Conservation (phyloP, 2,113 vertebrate genomes). For the Athene cunicularia region DNA sequence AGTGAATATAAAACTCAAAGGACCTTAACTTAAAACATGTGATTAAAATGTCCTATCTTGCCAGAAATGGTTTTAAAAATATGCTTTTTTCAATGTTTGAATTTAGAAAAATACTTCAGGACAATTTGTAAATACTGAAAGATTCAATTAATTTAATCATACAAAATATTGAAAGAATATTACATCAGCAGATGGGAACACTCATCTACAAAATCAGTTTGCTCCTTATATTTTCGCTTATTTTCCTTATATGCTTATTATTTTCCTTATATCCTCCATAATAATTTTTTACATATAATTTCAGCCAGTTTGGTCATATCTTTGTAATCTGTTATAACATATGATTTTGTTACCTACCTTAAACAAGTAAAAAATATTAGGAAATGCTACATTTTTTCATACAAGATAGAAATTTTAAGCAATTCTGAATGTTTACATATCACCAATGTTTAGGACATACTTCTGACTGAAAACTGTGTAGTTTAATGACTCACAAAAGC, state of each 20-base stretch:
- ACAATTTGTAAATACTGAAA: neutral
- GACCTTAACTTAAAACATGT: rapidly evolving
- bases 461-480: neutral
- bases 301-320: neutral
- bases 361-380: neutral
- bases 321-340: neutral
- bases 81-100: rapidly evolving
- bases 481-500: neutral
- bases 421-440: neutral
- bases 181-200: neutral
- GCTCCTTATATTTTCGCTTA: neutral
- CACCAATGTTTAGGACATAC: neutral
- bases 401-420: neutral
- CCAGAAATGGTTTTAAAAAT: neutral
- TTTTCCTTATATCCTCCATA: neutral
- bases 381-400: neutral
- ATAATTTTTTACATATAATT: neutral
- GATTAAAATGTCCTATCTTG: neutral
- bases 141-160: neutral
- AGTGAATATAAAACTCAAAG: neutral
- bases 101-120: neutral
- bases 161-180: neutral
- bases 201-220: neutral
- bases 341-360: neutral
- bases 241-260: no score